Percentiles rank a stretch among this genome's conserved stretches.
phyloP scores from a whole-genome alignment of 2,113 vertebrate species.

The Oplegnathus fasciatus region DNA sequence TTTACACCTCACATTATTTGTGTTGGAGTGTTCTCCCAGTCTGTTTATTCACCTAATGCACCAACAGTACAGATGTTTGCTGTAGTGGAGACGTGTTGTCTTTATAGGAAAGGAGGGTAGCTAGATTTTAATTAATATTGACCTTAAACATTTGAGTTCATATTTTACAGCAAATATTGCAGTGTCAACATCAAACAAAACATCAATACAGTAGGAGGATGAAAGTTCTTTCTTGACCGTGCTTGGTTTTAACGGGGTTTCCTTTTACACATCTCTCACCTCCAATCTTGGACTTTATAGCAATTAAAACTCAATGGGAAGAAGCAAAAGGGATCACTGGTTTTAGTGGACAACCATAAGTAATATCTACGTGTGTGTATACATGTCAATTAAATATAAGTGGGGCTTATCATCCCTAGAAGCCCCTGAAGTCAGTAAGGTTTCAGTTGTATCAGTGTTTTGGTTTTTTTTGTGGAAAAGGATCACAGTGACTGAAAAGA shows the following conservation, averaged over 20 bases:
- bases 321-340: too few relatives aligned
- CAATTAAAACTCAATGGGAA: too few relatives aligned
- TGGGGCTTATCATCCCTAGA: too few relatives aligned
- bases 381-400: too few relatives aligned
- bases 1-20: background rate
- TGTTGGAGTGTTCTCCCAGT: background rate
- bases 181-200: background rate
- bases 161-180: background rate
- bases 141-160: background rate
- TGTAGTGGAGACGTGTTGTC: background rate
- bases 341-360: too few relatives aligned
- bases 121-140: background rate
- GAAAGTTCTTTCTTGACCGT: too few relatives aligned
- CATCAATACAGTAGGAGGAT: background rate
- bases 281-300: too few relatives aligned
- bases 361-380: too few relatives aligned
- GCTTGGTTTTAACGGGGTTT: too few relatives aligned
- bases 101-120: background rate
- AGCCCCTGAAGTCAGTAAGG: too few relatives aligned
- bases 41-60: background rate
- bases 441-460: too few relatives aligned
- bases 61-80: background rate
- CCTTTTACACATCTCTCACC: too few relatives aligned
- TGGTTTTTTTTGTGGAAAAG: background rate
- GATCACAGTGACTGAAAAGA: background rate